These are phyloP conservation scores for Cotesia typhae DNA, from an alignment of 1,140 invertebrate species.

Conservation along the genomic window DNA sequence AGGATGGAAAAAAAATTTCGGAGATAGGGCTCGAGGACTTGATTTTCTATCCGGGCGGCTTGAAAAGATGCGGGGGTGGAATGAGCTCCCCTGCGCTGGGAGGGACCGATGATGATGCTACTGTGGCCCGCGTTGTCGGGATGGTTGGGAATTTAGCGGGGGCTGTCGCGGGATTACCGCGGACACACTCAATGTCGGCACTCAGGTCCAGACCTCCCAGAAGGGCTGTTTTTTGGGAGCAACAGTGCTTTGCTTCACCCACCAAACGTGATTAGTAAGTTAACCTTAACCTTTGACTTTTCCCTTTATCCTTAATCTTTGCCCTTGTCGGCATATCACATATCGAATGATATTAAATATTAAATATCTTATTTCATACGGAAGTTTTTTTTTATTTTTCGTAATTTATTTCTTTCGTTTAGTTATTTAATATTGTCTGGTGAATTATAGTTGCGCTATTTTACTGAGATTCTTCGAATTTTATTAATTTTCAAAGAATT, in stretches of 20 bases:
- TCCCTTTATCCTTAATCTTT: not conserved
- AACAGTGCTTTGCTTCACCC: constrained; percentile 75
- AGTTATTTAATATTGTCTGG: no score
- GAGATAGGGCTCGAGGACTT: constrained; percentile 48
- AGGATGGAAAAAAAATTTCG: constrained; percentile 27
- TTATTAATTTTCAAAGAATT: no score
- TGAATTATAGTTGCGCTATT: no score
- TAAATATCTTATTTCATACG: no score
- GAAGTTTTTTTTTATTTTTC: no score
- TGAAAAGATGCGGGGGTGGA: constrained; percentile 66
- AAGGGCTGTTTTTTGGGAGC: constrained; percentile 78
- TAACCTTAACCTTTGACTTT: not conserved
- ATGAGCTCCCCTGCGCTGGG: constrained; percentile 63
- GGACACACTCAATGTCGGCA: constrained; percentile 81
- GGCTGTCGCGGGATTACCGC: constrained; percentile 67
- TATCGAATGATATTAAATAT: no score
- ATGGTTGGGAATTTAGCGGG: constrained; percentile 51
- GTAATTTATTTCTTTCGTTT: no score
- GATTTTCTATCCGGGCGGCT: constrained; percentile 61
- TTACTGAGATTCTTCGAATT: no score
- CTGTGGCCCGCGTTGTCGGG: constrained; percentile 44
- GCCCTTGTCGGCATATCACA: no score
- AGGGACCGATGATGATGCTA: constrained; percentile 46
- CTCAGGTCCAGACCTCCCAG: constrained; percentile 76
- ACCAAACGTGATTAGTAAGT: constrained; percentile 76